Percentiles rank a stretch among this genome's conserved stretches.
Evolutionary conservation across 2,888 invertebrate species (phyloP).

Genomic region (Celastrina argiolus): DNA sequence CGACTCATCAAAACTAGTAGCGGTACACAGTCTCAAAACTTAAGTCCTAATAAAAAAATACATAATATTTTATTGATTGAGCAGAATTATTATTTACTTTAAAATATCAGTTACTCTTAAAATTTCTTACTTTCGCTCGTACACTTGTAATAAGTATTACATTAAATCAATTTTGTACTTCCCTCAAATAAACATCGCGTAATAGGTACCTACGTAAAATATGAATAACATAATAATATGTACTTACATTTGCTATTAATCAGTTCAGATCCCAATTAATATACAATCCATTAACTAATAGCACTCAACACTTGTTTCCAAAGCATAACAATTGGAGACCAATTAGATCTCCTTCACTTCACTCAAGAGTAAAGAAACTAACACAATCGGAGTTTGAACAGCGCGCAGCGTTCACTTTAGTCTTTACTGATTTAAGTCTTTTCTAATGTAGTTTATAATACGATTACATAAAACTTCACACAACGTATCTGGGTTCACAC

Average conservation of each 20-base stretch:
- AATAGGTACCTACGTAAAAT: not conserved
- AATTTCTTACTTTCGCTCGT: not conserved
- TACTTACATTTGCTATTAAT: slow-evolving; percentile 67
- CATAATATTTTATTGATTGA: not conserved
- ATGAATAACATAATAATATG: not conserved
- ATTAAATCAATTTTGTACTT: not conserved
- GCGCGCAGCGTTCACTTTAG: slow-evolving; percentile 42
- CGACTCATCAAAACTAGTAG: no score
- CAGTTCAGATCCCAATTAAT: slow-evolving; percentile 54
- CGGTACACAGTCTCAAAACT: no score
- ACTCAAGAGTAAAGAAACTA: slow-evolving; percentile 49
- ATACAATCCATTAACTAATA: slow-evolving; percentile 59
- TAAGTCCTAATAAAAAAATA: no score
- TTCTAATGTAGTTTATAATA: slow-evolving; percentile 43
- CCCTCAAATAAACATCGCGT: not conserved
- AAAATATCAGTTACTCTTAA: not conserved
- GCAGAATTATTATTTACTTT: not conserved
- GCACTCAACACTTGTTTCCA: slow-evolving; percentile 62
- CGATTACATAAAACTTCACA: slow-evolving; percentile 74
- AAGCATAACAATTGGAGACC: slow-evolving; percentile 51
- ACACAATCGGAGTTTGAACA: slow-evolving; percentile 47
- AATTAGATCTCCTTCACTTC: slow-evolving; percentile 51
- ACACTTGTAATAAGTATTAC: not conserved
- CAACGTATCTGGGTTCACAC: slow-evolving; percentile 74
- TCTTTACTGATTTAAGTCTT: slow-evolving; percentile 30